Evolutionary conservation across 1,140 invertebrate genomes (phyloP), one percentile per base, ranked within the genome.

Genomic region (Neelides sp.): DNA sequence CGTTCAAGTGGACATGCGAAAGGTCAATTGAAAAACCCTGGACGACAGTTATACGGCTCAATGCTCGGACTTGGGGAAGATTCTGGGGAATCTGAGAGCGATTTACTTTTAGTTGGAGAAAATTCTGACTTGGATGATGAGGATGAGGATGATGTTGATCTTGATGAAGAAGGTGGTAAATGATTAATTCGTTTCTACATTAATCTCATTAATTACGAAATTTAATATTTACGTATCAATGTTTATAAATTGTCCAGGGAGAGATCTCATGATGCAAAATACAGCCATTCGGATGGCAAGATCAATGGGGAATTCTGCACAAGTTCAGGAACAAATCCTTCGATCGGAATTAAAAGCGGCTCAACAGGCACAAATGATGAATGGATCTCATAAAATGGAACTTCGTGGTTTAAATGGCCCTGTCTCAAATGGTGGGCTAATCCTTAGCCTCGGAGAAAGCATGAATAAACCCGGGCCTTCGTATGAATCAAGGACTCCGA

Each of bases 81-180:
- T 4, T 49, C 48, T n/a, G 51, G 28, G 23, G 54, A 57, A 4
- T 57, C 55, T 8, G 59, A 57, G 17, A 55, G 52, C 3, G 59
- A 61, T 41, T 17, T 61, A 3, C 44, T 61, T 45, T 34, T 61
- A 4, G 50, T 57, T 1, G 58, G 54, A 56, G 52, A 54, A 17
- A 41, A 48, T n/a, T 54, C 52, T 8, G 52, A 54, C 20, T 46
- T 61, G 17, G 53, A 47, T 0, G 50, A 53, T 3, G 57, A 59
- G 37, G 53, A 55, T n/a, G 42, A 36, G 2, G 57, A 59, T 52
- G 59, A 61, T 37, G 59, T 57, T 15, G 59, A 58, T 12, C 46
- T 53, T 27, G 52, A 54, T n/a, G 28, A 32, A 8, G 28, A 32
- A 32, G 28, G n/a, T 8, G 28, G n/a, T n/a, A n/a, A n/a, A n/a